phyloP scores from a whole-genome alignment of 1,140 invertebrate species.

The Chionoecetes opilio region DNA sequence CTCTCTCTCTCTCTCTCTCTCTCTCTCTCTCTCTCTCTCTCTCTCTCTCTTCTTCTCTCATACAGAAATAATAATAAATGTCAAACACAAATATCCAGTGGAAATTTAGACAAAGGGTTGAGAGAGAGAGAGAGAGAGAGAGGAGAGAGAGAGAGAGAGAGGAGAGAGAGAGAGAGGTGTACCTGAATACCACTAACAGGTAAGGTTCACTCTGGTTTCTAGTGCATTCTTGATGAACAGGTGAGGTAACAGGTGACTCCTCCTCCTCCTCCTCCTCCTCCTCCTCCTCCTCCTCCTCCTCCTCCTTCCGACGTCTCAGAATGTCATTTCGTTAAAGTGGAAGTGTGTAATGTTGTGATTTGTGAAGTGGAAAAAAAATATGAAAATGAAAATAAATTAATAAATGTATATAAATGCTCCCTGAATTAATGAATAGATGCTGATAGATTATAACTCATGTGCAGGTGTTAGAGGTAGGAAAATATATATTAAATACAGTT shows the following conservation, averaged over 20 bases:
- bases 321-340: constrained; percentile 12
- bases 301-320: background rate
- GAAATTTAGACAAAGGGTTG: too few species aligned
- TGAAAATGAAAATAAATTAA: too few species aligned
- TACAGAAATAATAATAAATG: too few species aligned
- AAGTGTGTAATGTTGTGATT: background rate
- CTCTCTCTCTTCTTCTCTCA: background rate
- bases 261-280: background rate
- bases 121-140: constrained; percentile 15
- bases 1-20: background rate
- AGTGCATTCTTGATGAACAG: background rate
- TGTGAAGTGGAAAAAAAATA: too few species aligned
- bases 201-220: background rate
- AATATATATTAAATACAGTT: too few species aligned
- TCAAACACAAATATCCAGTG: too few species aligned
- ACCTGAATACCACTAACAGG: background rate
- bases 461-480: too few species aligned
- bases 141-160: background rate
- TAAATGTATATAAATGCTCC: too few species aligned
- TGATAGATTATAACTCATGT: too few species aligned
- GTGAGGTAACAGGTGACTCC: background rate
- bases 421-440: too few species aligned
- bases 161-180: background rate
- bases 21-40: constrained; percentile 18
- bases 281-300: background rate